A percentile compares a stretch with the other conserved stretches of the same genome.
Conservation (phyloP, 2,113 vertebrate genomes). For the Haemorhous mexicanus region DNA sequence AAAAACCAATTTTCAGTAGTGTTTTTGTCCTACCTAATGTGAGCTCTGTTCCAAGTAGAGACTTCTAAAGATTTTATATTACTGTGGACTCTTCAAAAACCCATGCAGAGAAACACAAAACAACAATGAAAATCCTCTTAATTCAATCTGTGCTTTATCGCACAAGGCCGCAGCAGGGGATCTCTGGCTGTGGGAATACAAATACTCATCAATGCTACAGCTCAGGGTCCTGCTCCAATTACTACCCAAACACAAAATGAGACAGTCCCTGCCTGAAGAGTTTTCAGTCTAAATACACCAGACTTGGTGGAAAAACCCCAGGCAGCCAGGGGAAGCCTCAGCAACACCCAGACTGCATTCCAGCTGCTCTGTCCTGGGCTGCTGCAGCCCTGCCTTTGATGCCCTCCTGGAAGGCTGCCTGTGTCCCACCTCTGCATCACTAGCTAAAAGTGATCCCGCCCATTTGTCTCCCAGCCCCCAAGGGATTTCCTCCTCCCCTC, state of each 20-base stretch:
- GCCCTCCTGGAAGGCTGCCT: not conserved
- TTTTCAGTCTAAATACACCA: not conserved
- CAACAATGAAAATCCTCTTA: conserved; percentile 42
- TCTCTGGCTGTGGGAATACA: conserved; percentile 30
- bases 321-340: not conserved
- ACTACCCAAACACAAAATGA: not conserved
- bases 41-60: not conserved
- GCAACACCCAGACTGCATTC: not conserved
- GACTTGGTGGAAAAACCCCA: not conserved
- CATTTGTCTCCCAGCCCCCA: not conserved
- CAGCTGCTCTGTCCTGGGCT: not conserved
- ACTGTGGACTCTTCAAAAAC: not conserved
- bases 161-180: conserved; percentile 16
- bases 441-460: not conserved
- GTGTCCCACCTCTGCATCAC: not conserved
- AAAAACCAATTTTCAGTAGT: not conserved
- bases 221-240: not conserved
- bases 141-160: conserved; percentile 12
- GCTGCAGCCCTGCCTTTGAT: not conserved
- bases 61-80: conserved; percentile 12
- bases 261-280: not conserved
- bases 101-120: not conserved
- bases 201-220: not conserved
- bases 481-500: accelerated
- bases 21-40: not conserved